Conservation (phyloP, 2,888 invertebrate species). For the Macaria notata region DNA sequence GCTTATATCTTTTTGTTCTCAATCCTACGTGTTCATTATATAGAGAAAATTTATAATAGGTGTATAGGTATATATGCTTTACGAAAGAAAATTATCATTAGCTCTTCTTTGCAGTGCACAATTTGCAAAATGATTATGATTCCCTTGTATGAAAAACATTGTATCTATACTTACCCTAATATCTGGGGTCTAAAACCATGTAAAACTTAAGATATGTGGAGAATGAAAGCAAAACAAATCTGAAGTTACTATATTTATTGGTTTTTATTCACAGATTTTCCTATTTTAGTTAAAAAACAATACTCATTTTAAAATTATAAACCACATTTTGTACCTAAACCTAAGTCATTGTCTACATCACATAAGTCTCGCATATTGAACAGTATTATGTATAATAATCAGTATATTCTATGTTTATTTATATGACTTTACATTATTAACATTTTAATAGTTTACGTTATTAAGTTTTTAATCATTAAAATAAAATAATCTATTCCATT, state of each 20-base stretch:
- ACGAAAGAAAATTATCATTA: too few relatives aligned
- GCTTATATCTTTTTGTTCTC: too few relatives aligned
- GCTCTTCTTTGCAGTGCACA: too few relatives aligned
- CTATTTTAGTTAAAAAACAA: slow-evolving; percentile 80
- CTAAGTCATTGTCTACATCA: slow-evolving; percentile 79
- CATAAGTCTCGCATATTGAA: slow-evolving; percentile 45
- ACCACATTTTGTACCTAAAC: slow-evolving; percentile 70
- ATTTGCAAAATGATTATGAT: too few relatives aligned
- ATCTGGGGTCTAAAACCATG: neutral
- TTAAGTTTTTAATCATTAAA: neutral
- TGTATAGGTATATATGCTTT: too few relatives aligned
- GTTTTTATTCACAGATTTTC: slow-evolving; percentile 76
- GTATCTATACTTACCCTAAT: too few relatives aligned
- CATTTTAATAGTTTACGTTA: slow-evolving; percentile 10
- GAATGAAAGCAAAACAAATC: slow-evolving; percentile 1
- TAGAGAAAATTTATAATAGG: too few relatives aligned
- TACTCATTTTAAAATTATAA: slow-evolving; percentile 66
- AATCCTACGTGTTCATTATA: too few relatives aligned
- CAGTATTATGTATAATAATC: slow-evolving; percentile 37
- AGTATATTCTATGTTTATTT: slow-evolving; percentile 25
- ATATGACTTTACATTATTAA: slow-evolving; percentile 24
- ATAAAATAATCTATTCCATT: neutral
- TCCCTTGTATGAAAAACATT: too few relatives aligned
- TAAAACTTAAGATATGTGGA: neutral
- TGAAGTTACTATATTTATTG: slow-evolving; percentile 75